Percentiles rank a stretch among this genome's conserved stretches.
Evolutionary conservation across 2,888 invertebrate species (phyloP).

Genomic region (Microplitis manilae): DNA sequence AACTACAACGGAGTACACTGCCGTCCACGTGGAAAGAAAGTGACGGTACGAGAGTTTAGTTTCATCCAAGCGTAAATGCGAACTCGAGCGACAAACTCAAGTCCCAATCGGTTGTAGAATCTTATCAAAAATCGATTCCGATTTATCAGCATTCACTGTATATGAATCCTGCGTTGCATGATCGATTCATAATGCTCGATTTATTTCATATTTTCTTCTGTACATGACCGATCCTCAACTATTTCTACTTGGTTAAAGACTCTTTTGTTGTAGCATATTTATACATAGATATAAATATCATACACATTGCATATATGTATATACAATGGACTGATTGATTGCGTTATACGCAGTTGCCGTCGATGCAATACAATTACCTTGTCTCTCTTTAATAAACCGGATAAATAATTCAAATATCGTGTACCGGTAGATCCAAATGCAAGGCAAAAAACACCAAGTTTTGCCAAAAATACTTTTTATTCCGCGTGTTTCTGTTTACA

Average conservation of each 20-base stretch:
- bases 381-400: no score
- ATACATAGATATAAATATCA: no score
- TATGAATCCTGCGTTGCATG: slow-evolving; percentile 11
- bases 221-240: slow-evolving; percentile 18
- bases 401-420: no score
- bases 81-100: slow-evolving; percentile 33
- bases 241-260: slow-evolving; percentile 27
- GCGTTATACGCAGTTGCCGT: no score
- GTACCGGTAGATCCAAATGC: no score
- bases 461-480: no score
- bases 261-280: background rate
- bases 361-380: no score
- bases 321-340: no score
- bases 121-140: slow-evolving; percentile 52
- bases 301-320: no score
- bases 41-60: slow-evolving; percentile 43
- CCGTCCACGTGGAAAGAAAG: slow-evolving; percentile 39
- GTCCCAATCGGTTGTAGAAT: slow-evolving; percentile 43
- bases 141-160: slow-evolving; percentile 49
- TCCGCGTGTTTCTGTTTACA: no score
- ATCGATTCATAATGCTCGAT: slow-evolving; percentile 40
- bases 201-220: slow-evolving; percentile 36
- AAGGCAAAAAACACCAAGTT: no score
- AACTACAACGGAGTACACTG: background rate
- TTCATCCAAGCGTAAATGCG: slow-evolving; percentile 40